Percentiles rank a stretch among this genome's conserved stretches.
Conservation (phyloP, 2,888 invertebrate species). For the Oxystoma pomonae region DNA sequence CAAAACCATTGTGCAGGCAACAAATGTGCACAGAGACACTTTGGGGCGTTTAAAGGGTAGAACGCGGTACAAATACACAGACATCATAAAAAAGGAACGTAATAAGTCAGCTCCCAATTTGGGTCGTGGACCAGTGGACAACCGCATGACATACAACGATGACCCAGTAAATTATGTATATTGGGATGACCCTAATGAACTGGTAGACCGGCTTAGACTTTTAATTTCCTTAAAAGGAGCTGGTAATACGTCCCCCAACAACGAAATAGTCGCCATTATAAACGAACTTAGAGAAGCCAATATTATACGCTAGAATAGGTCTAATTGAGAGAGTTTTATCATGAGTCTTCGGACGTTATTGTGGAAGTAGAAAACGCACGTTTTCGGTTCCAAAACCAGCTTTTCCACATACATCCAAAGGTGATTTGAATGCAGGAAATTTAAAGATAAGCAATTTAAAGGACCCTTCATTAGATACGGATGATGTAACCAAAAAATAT, state of each 20-base stretch:
- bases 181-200: slow-evolving; percentile 26
- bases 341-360: not conserved
- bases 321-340: not conserved
- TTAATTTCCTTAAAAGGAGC: slow-evolving; percentile 31
- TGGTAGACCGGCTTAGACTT: slow-evolving; percentile 33
- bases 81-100: not conserved
- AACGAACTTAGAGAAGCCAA: slow-evolving; percentile 28
- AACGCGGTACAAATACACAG: not conserved
- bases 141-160: not conserved
- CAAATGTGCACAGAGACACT: not conserved
- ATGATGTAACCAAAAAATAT: not conserved
- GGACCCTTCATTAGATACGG: not conserved
- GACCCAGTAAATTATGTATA: slow-evolving; percentile 14
- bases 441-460: slow-evolving; percentile 2
- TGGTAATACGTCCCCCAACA: slow-evolving; percentile 30
- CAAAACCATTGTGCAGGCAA: not conserved
- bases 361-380: not conserved
- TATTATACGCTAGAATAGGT: slow-evolving; percentile 12
- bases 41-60: not conserved
- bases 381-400: not conserved
- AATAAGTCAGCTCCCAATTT: too few species aligned
- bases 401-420: not conserved
- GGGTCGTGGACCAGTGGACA: not conserved
- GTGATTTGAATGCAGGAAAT: slow-evolving; percentile 1
- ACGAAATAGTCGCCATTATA: slow-evolving; percentile 39